These are phyloP conservation scores for Holcopasites calliopsidis DNA, from an alignment of 1,140 invertebrate species.

Conservation along the genomic window DNA sequence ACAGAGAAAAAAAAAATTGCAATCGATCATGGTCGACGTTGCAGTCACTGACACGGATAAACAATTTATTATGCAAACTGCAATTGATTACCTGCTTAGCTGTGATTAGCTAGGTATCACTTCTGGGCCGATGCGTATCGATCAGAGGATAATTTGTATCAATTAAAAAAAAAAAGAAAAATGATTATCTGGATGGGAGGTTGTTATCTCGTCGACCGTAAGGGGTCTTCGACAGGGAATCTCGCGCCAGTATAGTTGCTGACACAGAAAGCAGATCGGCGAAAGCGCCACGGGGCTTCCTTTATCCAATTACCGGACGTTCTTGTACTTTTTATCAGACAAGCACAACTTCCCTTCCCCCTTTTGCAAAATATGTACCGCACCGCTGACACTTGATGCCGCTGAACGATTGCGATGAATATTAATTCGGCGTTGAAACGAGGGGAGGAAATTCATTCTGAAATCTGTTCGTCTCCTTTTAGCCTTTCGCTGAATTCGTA, in stretches of 20 bases:
- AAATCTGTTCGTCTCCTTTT: neutral
- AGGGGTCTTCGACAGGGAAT: constrained; percentile 43
- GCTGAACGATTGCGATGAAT: neutral
- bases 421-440: neutral
- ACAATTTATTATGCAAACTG: constrained; percentile 32
- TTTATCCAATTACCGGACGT: constrained; percentile 72
- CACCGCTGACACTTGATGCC: constrained; percentile 17
- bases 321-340: constrained; percentile 63
- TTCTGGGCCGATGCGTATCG: neutral
- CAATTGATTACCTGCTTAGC: neutral
- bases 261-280: constrained; percentile 67
- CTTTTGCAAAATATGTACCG: constrained; percentile 30
- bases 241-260: constrained; percentile 43
- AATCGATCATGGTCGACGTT: constrained; percentile 13
- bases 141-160: constrained; percentile 31
- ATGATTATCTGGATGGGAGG: constrained; percentile 12
- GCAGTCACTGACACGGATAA: neutral
- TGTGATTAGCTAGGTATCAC: neutral
- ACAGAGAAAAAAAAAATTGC: neutral
- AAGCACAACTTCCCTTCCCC: neutral
- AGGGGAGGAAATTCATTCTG: neutral
- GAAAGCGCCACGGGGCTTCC: constrained; percentile 64
- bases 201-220: constrained; percentile 12
- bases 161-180: constrained; percentile 10
- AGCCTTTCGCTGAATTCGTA: no score